Conservation (phyloP, 2,797 vertebrate genomes). For the Corythornis leucogaster region DNA sequence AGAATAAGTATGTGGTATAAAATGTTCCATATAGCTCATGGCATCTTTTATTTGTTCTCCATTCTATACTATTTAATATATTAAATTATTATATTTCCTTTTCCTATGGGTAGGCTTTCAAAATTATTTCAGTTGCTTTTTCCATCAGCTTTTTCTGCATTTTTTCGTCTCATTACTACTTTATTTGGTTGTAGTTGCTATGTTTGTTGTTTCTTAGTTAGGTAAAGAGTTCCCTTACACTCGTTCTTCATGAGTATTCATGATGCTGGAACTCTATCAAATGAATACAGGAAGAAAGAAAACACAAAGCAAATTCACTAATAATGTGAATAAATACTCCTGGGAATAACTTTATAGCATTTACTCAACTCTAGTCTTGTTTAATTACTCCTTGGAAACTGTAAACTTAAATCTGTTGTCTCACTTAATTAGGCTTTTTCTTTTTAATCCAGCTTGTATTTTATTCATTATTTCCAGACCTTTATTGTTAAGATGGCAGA, state of each 20-base stretch:
- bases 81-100: neutral
- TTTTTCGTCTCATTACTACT: neutral
- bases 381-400: constrained; percentile 15
- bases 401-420: neutral
- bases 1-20: neutral
- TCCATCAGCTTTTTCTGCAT: neutral
- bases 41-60: neutral
- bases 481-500: neutral
- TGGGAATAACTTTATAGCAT: neutral
- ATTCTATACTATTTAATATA: neutral
- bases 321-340: neutral
- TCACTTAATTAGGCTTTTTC: constrained; percentile 18
- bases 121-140: neutral
- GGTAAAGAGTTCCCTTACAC: neutral
- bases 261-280: neutral
- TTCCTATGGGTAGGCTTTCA: neutral
- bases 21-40: neutral
- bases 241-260: neutral
- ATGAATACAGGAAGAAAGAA: neutral
- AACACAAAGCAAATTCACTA: neutral
- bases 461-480: neutral
- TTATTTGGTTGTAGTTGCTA: neutral
- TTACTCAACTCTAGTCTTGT: neutral
- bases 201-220: neutral
- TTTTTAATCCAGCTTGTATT: neutral